Conservation (phyloP, 1,140 invertebrate species). For the Latrodectus geometricus region DNA sequence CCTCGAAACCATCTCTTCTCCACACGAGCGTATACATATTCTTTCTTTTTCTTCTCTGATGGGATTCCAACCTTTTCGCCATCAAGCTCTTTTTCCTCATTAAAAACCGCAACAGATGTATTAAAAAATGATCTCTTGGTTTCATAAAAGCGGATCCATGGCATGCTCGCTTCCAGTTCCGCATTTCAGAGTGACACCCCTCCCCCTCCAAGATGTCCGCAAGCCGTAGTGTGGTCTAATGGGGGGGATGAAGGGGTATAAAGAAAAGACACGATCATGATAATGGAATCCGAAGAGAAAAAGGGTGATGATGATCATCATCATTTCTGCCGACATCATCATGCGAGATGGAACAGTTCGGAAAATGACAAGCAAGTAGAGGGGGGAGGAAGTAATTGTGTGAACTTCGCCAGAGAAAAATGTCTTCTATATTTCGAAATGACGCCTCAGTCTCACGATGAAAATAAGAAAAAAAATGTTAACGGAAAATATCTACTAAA, state of each 20-base stretch:
- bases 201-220: background rate
- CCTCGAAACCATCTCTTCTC: background rate
- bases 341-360: constrained; percentile 7
- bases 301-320: constrained; percentile 15
- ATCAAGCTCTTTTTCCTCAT: background rate
- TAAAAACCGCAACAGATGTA: background rate
- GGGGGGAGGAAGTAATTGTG: constrained; percentile 12
- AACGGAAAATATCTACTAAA: background rate
- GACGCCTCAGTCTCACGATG: background rate
- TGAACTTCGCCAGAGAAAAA: background rate
- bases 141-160: background rate
- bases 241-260: background rate
- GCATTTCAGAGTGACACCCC: constrained; percentile 1
- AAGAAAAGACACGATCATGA: constrained; percentile 22
- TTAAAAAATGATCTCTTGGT: background rate
- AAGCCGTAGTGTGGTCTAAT: background rate
- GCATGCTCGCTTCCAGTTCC: background rate
- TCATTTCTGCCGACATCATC: constrained; percentile 10
- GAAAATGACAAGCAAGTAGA: constrained; percentile 8
- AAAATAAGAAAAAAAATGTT: background rate
- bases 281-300: background rate
- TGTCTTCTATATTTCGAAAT: background rate
- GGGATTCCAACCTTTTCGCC: too few species aligned
- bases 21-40: background rate
- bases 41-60: background rate